Percentiles rank a stretch among this genome's conserved stretches.
Evolutionary conservation across 2,888 invertebrate genomes (phyloP).

Genomic region (Phengaris alcon): DNA sequence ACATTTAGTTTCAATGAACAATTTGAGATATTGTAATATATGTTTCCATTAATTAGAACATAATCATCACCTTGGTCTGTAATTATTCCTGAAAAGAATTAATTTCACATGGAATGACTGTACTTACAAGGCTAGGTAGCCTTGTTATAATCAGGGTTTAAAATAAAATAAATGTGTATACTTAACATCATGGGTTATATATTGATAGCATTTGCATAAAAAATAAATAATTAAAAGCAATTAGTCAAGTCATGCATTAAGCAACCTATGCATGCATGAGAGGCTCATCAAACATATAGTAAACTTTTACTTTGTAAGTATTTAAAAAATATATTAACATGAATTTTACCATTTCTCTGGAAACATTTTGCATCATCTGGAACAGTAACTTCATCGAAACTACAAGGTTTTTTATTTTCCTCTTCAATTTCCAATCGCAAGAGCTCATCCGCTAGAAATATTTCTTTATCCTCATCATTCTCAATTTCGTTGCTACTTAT

Average conservation of each 20-base stretch:
- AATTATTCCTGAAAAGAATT: conserved; percentile 72
- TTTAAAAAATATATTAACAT: not conserved
- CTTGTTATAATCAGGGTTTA: too few species aligned
- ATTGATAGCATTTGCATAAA: too few species aligned
- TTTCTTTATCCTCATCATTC: conserved; percentile 52
- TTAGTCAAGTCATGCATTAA: too few species aligned
- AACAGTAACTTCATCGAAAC: conserved; percentile 38
- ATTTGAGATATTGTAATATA: conserved; percentile 72
- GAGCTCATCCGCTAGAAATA: conserved; percentile 64
- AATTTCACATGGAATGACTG: too few species aligned
- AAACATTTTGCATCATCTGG: conserved; percentile 55
- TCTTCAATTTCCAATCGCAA: conserved; percentile 58
- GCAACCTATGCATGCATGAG: too few species aligned
- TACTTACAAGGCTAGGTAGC: too few species aligned
- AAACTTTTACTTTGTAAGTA: not conserved
- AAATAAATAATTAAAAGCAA: too few species aligned
- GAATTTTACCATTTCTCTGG: conserved; percentile 58
- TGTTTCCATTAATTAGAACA: conserved; percentile 80
- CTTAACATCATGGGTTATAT: too few species aligned
- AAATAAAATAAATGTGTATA: too few species aligned
- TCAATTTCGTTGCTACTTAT: conserved; percentile 43
- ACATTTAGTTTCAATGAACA: conserved; percentile 58
- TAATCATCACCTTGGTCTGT: conserved; percentile 72
- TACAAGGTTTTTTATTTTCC: conserved; percentile 31
- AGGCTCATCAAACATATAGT: not conserved